Base-by-base conservation (phyloP, 2,888 invertebrate species). In the Cheilosia vulpina region DNA sequence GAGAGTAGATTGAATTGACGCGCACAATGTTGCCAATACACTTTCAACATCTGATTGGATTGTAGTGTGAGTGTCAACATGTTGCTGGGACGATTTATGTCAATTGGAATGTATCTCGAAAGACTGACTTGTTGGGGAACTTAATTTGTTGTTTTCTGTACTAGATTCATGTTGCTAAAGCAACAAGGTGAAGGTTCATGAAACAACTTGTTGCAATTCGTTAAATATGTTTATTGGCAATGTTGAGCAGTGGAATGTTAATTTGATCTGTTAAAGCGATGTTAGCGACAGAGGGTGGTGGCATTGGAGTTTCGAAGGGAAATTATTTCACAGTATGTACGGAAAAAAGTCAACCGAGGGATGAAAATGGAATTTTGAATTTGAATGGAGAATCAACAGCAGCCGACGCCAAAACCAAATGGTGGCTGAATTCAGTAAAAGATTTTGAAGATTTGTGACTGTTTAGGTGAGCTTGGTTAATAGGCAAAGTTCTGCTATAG, bases 51-150 rank as follows among this genome's bases (percentile, higher is more conserved):
- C 55, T 62, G 13, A 60, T 69, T 53, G n/a, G 34, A 52, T 19
- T 52, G 4, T 13, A 6, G 9, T 58, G 66, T 43, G 21, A 58
- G 50, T 31, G 53, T 52, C 7, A 58, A 17, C 50, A 66, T 50
- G 38, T 60, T 34, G 11, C 24, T 3, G 17, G 38, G 6, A 57
- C 11, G 6, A 78, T 41, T 58, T 57, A 72, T 43, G 13, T 57
- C 79, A 24, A 52, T 72, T 79, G 79, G 72, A 79, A 50, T 43
- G 65, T 45, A 53, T 65, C 38, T 57, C 2, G n/a, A 45, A n/a
- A 27, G 45, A 21, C 21, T 13, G n/a, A 43, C n/a, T 13, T 50
- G 71, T 47, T 55, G 63, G 15, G 55, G 57, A 11, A 60, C 31
- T 34, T 7, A 31, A 21, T 57, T 3, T 4, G 17, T 13, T 13